These are phyloP conservation scores for Eulemur coronatus DNA, from an alignment of 2,797 vertebrate genomes.

Conservation along the genomic window DNA sequence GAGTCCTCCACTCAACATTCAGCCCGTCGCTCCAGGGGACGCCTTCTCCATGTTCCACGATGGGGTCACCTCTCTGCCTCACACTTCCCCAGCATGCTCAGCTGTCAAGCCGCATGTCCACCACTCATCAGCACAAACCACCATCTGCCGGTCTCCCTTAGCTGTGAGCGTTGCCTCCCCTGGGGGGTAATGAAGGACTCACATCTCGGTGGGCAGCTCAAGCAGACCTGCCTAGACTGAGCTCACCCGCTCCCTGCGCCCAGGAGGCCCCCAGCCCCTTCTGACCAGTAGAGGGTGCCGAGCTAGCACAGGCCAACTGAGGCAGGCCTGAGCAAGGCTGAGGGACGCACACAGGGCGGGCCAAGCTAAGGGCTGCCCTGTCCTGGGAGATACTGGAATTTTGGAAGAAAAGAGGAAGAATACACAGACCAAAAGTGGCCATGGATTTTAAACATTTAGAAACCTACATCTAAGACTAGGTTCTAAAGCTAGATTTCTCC, in stretches of 20 bases:
- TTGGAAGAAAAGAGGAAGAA: neutral
- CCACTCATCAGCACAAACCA: neutral
- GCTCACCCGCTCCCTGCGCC: neutral
- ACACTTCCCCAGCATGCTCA: neutral
- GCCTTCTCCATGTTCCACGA: fast-evolving
- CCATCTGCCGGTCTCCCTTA: neutral
- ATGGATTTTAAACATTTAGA: neutral
- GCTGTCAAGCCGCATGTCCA: neutral
- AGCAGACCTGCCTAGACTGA: neutral
- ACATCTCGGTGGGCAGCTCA: neutral
- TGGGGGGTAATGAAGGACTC: neutral
- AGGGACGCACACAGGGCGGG: neutral
- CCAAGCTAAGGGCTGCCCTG: neutral
- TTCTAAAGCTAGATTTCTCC: neutral
- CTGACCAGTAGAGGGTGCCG: neutral
- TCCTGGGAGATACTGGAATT: neutral
- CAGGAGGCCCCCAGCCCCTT: neutral
- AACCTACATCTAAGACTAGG: neutral
- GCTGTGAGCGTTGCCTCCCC: neutral
- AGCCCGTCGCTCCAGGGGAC: fast-evolving
- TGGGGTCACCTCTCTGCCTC: neutral
- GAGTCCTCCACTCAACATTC: neutral
- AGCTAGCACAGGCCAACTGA: neutral
- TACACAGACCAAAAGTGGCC: neutral
- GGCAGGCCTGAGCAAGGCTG: neutral